phyloP scores from a whole-genome alignment of 2,888 invertebrate genomes.

The Epistrophe grossulariae region DNA sequence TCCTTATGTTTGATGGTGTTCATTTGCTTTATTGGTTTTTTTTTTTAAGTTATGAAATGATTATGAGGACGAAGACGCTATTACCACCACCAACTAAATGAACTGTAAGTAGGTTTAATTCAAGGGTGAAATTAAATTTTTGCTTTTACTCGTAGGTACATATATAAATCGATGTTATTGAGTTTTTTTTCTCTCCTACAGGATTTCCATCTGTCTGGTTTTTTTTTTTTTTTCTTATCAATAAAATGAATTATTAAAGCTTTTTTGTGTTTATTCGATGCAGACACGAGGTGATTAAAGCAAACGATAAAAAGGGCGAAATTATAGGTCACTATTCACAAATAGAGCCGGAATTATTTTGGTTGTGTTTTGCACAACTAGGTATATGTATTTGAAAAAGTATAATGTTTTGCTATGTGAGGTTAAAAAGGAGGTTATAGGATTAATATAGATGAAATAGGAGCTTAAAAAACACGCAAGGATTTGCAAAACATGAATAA shows the following conservation, averaged over 20 bases:
- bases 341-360: slow-evolving; percentile 9
- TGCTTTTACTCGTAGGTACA: no score
- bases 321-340: neutral
- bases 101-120: slow-evolving; percentile 18
- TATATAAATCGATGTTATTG: slow-evolving; percentile 20
- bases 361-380: neutral
- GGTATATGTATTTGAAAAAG: no score
- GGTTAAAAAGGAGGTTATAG: neutral
- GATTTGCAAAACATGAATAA: neutral
- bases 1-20: slow-evolving; percentile 5
- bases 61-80: neutral
- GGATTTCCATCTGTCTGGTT: slow-evolving; percentile 7
- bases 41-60: neutral
- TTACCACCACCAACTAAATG: slow-evolving; percentile 6
- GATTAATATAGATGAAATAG: neutral
- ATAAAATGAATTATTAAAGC: slow-evolving; percentile 1
- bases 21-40: neutral
- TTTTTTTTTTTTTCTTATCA: slow-evolving; percentile 10
- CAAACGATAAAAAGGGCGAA: slow-evolving; percentile 9
- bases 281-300: slow-evolving; percentile 18
- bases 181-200: neutral
- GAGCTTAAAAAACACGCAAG: neutral
- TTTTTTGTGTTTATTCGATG: neutral
- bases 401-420: neutral
- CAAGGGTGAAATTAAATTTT: neutral